Evolutionary conservation across 2,888 invertebrate genomes (phyloP).

Genomic region (Pimpla rufipes): DNA sequence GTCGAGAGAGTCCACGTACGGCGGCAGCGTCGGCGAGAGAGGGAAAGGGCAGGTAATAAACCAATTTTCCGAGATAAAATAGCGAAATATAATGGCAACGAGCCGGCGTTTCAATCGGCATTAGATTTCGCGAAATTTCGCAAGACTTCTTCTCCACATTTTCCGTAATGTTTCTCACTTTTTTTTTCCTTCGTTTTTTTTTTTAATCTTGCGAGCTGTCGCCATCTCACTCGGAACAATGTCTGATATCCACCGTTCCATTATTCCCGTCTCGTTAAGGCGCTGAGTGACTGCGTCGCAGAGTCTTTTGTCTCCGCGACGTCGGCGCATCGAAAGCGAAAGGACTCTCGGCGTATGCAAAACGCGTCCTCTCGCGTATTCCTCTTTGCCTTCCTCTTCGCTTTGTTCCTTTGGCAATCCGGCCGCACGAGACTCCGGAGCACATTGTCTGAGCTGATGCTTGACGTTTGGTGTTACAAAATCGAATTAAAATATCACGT

Average conservation of each 20-base stretch:
- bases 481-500: too few relatives aligned
- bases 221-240: slow-evolving; percentile 52
- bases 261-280: slow-evolving; percentile 67
- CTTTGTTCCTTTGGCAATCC: neutral
- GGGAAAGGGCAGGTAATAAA: slow-evolving; percentile 75
- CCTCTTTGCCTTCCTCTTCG: slow-evolving; percentile 21
- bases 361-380: slow-evolving; percentile 75
- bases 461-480: slow-evolving; percentile 33
- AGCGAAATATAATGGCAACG: slow-evolving; percentile 69
- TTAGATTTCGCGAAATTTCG: slow-evolving; percentile 74
- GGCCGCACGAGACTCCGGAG: slow-evolving; percentile 14
- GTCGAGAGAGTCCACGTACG: slow-evolving; percentile 22
- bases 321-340: slow-evolving; percentile 62
- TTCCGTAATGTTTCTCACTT: slow-evolving; percentile 33
- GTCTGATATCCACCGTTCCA: slow-evolving; percentile 52
- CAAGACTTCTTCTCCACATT: slow-evolving; percentile 69
- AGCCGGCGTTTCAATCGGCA: slow-evolving; percentile 71
- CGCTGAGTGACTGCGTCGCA: slow-evolving; percentile 63
- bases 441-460: slow-evolving; percentile 49
- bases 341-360: slow-evolving; percentile 77
- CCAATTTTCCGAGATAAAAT: slow-evolving; percentile 76
- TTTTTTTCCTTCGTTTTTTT: slow-evolving; percentile 1
- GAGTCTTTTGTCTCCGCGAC: slow-evolving; percentile 61
- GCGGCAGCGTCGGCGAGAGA: slow-evolving; percentile 45
- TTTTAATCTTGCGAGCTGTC: slow-evolving; percentile 30